A percentile compares a stretch with the other conserved stretches of the same genome.
Conservation (phyloP, 2,888 invertebrate genomes). For the Drosophila maculinotata region DNA sequence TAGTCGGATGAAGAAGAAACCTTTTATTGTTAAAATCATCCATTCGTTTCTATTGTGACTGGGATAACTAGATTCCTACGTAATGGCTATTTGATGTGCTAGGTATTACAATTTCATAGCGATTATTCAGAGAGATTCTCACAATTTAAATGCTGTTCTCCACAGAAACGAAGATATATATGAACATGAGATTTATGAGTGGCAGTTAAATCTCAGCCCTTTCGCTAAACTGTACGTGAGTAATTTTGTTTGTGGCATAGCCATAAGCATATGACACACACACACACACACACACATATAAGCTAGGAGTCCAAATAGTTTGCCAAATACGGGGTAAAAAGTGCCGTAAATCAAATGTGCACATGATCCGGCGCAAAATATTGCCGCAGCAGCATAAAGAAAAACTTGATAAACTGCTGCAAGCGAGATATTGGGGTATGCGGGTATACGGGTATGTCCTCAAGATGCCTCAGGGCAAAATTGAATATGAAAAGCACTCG, state of each 20-base stretch:
- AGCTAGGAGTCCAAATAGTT: constrained; percentile 44
- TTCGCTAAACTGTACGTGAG: background rate
- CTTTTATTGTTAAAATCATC: background rate
- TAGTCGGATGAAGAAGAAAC: background rate
- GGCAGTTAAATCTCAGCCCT: constrained; percentile 38
- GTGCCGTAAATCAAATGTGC: constrained; percentile 61
- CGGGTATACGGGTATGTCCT: constrained; percentile 9
- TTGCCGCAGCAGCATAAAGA: constrained; percentile 39
- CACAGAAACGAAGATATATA: background rate
- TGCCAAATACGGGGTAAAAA: constrained; percentile 25
- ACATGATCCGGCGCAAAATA: constrained; percentile 36
- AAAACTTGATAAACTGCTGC: constrained; percentile 48
- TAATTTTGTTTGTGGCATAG: constrained; percentile 13
- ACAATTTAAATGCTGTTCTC: constrained; percentile 14
- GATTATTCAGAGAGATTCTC: background rate
- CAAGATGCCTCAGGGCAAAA: constrained; percentile 39
- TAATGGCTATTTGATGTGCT: background rate
- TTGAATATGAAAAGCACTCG: constrained; percentile 50
- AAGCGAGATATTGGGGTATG: background rate
- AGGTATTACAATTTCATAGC: background rate
- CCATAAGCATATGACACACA: constrained; percentile 3
- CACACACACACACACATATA: too few species aligned
- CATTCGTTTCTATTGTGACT: background rate
- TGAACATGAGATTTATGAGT: constrained; percentile 21
- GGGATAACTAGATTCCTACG: constrained; percentile 9